Evolutionary conservation across 2,888 invertebrate species (phyloP).

Genomic region (Idaea aversata): DNA sequence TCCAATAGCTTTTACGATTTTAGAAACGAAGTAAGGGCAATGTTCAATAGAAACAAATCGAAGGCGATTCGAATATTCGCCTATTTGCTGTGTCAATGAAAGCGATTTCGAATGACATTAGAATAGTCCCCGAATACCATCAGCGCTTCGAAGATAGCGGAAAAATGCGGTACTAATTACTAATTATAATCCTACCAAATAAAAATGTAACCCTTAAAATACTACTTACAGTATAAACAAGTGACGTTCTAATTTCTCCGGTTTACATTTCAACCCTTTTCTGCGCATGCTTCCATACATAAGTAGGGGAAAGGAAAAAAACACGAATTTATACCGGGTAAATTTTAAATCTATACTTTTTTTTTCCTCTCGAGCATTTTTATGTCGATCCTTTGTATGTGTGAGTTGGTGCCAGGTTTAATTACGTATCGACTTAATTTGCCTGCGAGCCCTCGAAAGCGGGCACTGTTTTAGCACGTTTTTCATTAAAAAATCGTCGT

Average conservation of each 20-base stretch:
- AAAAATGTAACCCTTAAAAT: conserved; percentile 11
- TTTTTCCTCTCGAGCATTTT: conserved; percentile 74
- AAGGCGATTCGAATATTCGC: background rate
- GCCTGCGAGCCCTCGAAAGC: conserved; percentile 61
- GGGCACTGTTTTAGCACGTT: conserved; percentile 48
- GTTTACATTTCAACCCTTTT: conserved; percentile 68
- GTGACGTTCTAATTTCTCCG: conserved; percentile 27
- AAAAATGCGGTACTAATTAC: conserved; percentile 52
- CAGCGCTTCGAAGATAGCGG: conserved; percentile 47
- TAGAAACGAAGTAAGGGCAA: too few species aligned
- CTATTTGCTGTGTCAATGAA: background rate
- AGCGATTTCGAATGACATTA: conserved; percentile 25
- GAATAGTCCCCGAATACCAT: conserved; percentile 32
- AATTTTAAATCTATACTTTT: conserved; percentile 81
- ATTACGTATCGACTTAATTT: conserved; percentile 81
- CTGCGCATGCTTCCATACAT: conserved; percentile 78
- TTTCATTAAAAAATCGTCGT: conserved; percentile 35
- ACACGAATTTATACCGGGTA: conserved; percentile 80
- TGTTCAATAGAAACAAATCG: too few species aligned
- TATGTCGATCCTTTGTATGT: conserved; percentile 77
- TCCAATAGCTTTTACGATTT: too few species aligned
- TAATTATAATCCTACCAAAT: conserved; percentile 38
- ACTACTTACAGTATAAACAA: conserved; percentile 10
- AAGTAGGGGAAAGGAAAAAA: conserved; percentile 77
- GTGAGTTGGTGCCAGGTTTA: conserved; percentile 75